Base-by-base conservation (phyloP, 2,797 vertebrate genomes). In the Ciconia nigra region DNA sequence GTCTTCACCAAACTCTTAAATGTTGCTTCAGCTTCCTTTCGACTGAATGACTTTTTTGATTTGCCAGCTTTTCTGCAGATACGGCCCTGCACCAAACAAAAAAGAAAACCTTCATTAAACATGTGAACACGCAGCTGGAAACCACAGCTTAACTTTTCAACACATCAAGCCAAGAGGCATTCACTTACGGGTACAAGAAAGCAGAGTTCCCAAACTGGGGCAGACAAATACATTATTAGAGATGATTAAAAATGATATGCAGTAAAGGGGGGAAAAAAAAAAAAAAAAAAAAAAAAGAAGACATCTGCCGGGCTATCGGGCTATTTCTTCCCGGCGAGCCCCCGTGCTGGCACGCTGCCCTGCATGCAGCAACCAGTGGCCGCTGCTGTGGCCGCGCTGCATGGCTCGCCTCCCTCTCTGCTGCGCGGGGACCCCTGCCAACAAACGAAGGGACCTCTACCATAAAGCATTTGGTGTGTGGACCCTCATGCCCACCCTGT, bases 1-100 rank as follows among this genome's bases (percentile, higher is more conserved):
- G 99, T 99, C 98, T 99, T 99, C 98, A 99, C 99, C 98, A 99
- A 98, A 96, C 99, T 99, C 98, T 99, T 99, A 98, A 99, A 99
- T 86, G 99, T 99, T 83, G 99, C 99, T 98, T 99, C 99, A 2
- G 99, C 99, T 98, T 99, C 99, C 97, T 99, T 99, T 87, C 99
- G 99, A 96, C 99, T 99, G 98, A 99, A 99, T 42, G 99, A 99
- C 97, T 99, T 99, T 99, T 99, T 99, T 96, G 99, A 99, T 98
- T 99, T 99, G 94, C 99, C 99, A 54, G 99, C 99, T 99, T 99
- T 99, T 97, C 99, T 99, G 96, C 99, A 99, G 98, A 99, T 99
- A 70, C 99, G 99, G 46, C 99, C 99, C 99, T 99, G 98, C 12
- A 12, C 54, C 94, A 95, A 95, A 98, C 31, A 71, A 84, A 92